Evolutionary conservation across 37 sponge, comb jelly and placozoan genomes (phyloP), one percentile per base, ranked within the genome.

Genomic region (Spongilla lacustris): DNA sequence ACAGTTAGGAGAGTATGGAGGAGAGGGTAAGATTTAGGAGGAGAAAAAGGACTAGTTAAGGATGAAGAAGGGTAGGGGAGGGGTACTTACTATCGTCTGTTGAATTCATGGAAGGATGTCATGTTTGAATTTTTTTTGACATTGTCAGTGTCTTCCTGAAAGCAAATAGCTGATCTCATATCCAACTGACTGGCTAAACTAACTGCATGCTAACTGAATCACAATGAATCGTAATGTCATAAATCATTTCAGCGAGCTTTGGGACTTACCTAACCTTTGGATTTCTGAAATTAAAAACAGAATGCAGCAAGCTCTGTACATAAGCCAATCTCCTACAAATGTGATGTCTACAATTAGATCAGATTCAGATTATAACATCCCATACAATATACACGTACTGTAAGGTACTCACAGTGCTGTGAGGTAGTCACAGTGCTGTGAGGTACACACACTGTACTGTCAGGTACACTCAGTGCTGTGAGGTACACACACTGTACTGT

Each of bases 51-150:
- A n/a, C n/a, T n/a, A n/a, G n/a, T n/a, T n/a, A 46, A 46, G 46
- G 46, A 4, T 46, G 46, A 46, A 46, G 46, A 46, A 8, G 46
- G 46, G n/a, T n/a, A n/a, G n/a, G n/a, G n/a, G n/a, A n/a, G n/a
- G n/a, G n/a, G n/a, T n/a, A n/a, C n/a, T 24, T 32, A 92, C 92
- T 89, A 81, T 29, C 90, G 94, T 49, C 77, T 87, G 77, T 90
- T 93, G 85, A 93, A 93, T 30, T 88, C 82, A 76, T 93, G 91
- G 66, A 93, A 93, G 50, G 87, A 82, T 46, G 66, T 90, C 58
- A 79, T 84, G 32, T 67, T 37, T 25, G 91, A 71, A 49, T 90
- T 90, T 79, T 90, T 93, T 66, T 81, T 83, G 58, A 69, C 84
- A 32, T 86, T 87, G 68, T 90, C 91, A 4, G 81, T 83, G 30